Percentiles rank a stretch among this genome's conserved stretches.
phyloP scores from a whole-genome alignment of 2,888 invertebrate genomes.

The Drosophila villosipedis region DNA sequence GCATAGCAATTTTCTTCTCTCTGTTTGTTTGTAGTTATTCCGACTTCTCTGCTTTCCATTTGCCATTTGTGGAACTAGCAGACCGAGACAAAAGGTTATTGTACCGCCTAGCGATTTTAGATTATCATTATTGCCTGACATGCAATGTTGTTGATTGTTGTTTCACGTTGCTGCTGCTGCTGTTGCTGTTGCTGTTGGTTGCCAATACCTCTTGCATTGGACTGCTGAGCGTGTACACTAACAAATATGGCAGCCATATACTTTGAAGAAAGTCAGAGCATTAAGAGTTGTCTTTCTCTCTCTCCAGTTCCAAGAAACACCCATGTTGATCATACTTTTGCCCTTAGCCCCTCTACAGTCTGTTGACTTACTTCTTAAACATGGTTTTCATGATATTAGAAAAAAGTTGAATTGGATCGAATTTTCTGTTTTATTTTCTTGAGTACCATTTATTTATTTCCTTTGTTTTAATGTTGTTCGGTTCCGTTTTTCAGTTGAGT shows the following conservation, averaged over 20 bases:
- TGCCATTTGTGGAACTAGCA: neutral
- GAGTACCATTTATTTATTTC: neutral
- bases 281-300: neutral
- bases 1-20: neutral
- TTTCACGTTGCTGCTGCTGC: slow-evolving; percentile 25
- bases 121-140: slow-evolving; percentile 70
- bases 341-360: neutral
- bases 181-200: slow-evolving; percentile 18
- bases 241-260: neutral
- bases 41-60: slow-evolving; percentile 20
- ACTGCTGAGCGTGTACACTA: neutral
- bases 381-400: neutral
- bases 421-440: neutral
- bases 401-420: neutral
- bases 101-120: slow-evolving; percentile 66
- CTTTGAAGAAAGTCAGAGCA: neutral
- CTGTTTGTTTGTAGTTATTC: neutral
- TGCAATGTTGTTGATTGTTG: slow-evolving; percentile 57
- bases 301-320: neutral
- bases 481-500: slow-evolving; percentile 48
- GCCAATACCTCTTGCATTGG: slow-evolving; percentile 19
- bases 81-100: slow-evolving; percentile 71
- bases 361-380: neutral
- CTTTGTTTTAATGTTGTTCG: neutral
- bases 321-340: neutral